Evolutionary conservation across 1,140 invertebrate species (phyloP).

Genomic region (Sminthurides bifidus): DNA sequence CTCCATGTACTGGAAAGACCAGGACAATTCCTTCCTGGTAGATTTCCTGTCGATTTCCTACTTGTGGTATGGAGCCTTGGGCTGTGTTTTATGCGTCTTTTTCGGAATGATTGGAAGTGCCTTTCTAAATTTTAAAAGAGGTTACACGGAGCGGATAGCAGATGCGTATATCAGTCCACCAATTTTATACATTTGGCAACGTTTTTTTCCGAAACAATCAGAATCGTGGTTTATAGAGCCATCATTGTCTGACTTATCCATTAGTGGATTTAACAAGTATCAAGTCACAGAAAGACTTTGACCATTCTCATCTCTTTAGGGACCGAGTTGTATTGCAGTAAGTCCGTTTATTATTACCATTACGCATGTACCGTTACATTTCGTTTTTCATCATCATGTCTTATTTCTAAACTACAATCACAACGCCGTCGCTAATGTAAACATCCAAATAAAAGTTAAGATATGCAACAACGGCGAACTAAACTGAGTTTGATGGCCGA

Average conservation of each 20-base stretch:
- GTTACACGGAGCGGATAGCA: neutral
- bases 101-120: slow-evolving; percentile 14
- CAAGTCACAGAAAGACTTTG: neutral
- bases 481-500: too few species aligned
- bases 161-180: neutral
- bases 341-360: too few species aligned
- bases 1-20: slow-evolving; percentile 17
- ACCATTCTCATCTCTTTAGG: too few species aligned
- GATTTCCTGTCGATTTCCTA: slow-evolving; percentile 20
- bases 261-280: neutral
- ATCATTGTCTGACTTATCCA: neutral
- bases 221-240: neutral
- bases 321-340: too few species aligned
- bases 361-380: too few species aligned
- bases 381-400: too few species aligned
- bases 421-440: too few species aligned
- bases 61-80: slow-evolving; percentile 15
- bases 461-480: too few species aligned
- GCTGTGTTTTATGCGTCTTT: slow-evolving; percentile 12
- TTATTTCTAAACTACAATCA: too few species aligned
- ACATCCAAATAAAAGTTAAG: too few species aligned
- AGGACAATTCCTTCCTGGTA: slow-evolving; percentile 11
- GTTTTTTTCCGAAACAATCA: neutral
- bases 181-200: neutral
- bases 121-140: neutral